Evolutionary conservation across 2,797 vertebrate genomes (phyloP), one percentile per base, ranked within the genome.

Genomic region (Tokudaia muenninki): DNA sequence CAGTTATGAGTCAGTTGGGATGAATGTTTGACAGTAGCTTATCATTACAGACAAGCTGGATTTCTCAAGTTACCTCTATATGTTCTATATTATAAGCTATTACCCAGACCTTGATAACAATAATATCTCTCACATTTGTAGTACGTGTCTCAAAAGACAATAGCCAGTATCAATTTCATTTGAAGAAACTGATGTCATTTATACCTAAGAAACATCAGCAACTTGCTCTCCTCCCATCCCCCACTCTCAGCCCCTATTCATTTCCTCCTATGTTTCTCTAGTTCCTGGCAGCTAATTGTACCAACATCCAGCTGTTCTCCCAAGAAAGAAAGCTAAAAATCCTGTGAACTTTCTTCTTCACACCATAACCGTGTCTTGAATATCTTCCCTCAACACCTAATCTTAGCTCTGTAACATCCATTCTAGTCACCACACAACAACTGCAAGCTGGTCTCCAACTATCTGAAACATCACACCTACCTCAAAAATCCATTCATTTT

Each of bases 81-180:
- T 83, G 26, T 26, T 72, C 41, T 72, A 79, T 21, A 87, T 65
- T 81, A 83, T 50, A 94, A 97, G 89, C 47, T 84, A 74, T 47
- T 82, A 61, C 34, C 55, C 26, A 95, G 31, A 50, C n/a, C 31
- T 82, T 34, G 22, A 37, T 87, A 94, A 81, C 19, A 77, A 77
- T 70, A 22, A 29, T 55, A 74, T 83, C 63, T 93, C 80, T 61
- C 78, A 90, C 92, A 72, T 63, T n/a, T 91, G 2, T 86, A 61
- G 63, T 70, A 44, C 59, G 21, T 88, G 4, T 94, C 65, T 95
- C 70, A 72, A 84, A 93, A 94, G 74, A 70, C 47, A 83, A 34
- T 37, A 92, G 31, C 14, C 70, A 65, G 2, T 63, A 70, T 19
- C 34, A 94, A 22, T 88, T 83, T 2, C 16, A 75, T 50, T 67